A percentile compares a stretch with the other conserved stretches of the same genome.
Evolutionary conservation across 2,888 invertebrate genomes (phyloP).

Genomic region (Diogma glabrata): DNA sequence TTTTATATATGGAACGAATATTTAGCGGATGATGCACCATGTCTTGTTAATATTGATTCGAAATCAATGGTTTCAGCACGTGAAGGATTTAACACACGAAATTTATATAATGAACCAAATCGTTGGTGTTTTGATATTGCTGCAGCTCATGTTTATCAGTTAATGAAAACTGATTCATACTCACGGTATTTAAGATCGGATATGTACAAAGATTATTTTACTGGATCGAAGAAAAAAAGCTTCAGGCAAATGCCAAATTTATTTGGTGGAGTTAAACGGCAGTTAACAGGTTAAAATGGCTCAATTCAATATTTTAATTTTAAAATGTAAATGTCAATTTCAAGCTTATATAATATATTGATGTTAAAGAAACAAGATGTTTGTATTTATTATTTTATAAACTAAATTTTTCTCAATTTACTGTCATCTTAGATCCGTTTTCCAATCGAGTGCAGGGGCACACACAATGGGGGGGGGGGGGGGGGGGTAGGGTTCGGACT

Average conservation of each 20-base stretch:
- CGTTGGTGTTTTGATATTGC: constrained; percentile 96
- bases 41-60: constrained; percentile 96
- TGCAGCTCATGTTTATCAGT: constrained; percentile 95
- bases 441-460: too few relatives aligned
- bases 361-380: too few relatives aligned
- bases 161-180: constrained; percentile 99
- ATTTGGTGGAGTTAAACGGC: constrained; percentile 34
- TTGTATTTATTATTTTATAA: too few relatives aligned
- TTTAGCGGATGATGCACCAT: constrained; percentile 84
- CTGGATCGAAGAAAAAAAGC: constrained; percentile 95
- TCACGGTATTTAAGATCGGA: constrained; percentile 95
- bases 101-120: constrained; percentile 54
- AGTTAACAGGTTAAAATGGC: constrained; percentile 7
- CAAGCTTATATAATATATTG: too few relatives aligned
- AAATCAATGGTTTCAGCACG: constrained; percentile 75
- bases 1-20: constrained; percentile 88
- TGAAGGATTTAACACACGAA: too few relatives aligned
- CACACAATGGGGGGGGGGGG: too few relatives aligned
- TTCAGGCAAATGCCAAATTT: constrained; percentile 34
- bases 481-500: too few relatives aligned
- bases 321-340: too few relatives aligned
- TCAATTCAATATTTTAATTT: too few relatives aligned
- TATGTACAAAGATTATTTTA: constrained; percentile 95
- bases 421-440: too few relatives aligned
- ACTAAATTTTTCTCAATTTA: too few relatives aligned